These are phyloP conservation scores for Stenchaetothrips biformis DNA, from an alignment of 2,888 invertebrate genomes.

Conservation along the genomic window DNA sequence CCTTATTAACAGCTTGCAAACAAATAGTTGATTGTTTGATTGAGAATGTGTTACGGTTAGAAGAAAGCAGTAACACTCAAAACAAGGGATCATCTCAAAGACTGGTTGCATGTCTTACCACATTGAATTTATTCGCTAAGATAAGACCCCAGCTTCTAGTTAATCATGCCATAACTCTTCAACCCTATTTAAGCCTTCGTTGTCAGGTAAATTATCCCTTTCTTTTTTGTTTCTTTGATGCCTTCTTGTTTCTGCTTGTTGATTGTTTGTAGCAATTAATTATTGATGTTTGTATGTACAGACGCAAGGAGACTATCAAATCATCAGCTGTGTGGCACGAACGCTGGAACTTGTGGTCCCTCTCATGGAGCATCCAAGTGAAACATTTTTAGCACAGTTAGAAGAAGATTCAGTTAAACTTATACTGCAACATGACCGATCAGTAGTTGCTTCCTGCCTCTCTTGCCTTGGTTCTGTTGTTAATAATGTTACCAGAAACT, in stretches of 20 bases:
- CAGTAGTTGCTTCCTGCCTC: conserved; percentile 85
- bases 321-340: conserved; percentile 80
- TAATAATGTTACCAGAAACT: conserved; percentile 92
- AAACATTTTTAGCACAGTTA: conserved; percentile 88
- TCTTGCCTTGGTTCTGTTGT: conserved; percentile 95
- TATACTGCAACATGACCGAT: conserved; percentile 79
- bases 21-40: conserved; percentile 98
- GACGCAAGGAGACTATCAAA: conserved; percentile 74
- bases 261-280: conserved; percentile 47
- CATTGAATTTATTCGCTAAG: conserved; percentile 92
- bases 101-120: conserved; percentile 89
- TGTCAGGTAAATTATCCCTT: conserved; percentile 57
- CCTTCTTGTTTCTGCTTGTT: conserved; percentile 36
- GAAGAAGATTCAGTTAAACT: conserved; percentile 95
- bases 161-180: conserved; percentile 88
- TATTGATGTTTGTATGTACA: conserved; percentile 41
- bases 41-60: conserved; percentile 85
- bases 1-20: conserved; percentile 81
- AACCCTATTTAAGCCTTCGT: conserved; percentile 91
- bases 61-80: conserved; percentile 60
- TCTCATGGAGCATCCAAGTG: conserved; percentile 96
- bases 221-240: neutral
- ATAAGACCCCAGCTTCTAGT: conserved; percentile 92
- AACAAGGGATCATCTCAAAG: conserved; percentile 67
- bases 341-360: conserved; percentile 92